Percentiles rank a stretch among this genome's conserved stretches.
Evolutionary conservation across 2,797 vertebrate species (phyloP).

Genomic region (Lates japonicus): DNA sequence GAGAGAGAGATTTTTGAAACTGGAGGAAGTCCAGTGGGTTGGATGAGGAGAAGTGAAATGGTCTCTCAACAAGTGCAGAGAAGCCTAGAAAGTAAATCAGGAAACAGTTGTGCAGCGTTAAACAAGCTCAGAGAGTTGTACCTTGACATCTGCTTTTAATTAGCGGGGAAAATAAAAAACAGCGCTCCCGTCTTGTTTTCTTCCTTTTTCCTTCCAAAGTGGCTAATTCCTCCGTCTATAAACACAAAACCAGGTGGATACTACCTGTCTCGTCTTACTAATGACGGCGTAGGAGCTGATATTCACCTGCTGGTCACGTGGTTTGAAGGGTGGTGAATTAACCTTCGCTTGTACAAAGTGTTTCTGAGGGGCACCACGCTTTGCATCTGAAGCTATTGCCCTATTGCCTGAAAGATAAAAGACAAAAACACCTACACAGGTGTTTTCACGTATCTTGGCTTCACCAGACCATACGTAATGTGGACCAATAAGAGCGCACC

Average conservation of each 20-base stretch:
- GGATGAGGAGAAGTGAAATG: constrained; percentile 51
- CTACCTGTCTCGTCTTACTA: background rate
- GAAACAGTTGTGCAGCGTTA: constrained; percentile 64
- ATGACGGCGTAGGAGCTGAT: background rate
- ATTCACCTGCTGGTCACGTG: background rate
- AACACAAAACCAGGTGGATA: constrained; percentile 8
- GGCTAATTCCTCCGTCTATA: constrained; percentile 1
- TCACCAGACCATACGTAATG: background rate
- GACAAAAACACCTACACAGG: background rate
- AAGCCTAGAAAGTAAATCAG: constrained; percentile 52
- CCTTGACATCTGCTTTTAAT: constrained; percentile 77
- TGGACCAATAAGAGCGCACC: background rate
- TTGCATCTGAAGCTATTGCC: background rate
- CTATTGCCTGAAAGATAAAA: background rate
- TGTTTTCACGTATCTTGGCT: background rate
- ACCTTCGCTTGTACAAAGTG: too few species aligned
- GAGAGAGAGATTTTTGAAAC: constrained; percentile 28
- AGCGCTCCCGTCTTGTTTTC: constrained; percentile 36
- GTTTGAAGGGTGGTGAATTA: background rate
- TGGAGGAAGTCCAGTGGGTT: constrained; percentile 65
- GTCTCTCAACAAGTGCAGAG: constrained; percentile 67
- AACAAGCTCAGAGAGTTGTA: constrained; percentile 69
- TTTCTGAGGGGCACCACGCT: background rate
- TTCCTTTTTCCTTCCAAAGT: constrained; percentile 7
- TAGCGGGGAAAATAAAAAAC: constrained; percentile 53